Evolutionary conservation across 1,140 invertebrate species (phyloP).

Genomic region (Neotoxoptera formosana): DNA sequence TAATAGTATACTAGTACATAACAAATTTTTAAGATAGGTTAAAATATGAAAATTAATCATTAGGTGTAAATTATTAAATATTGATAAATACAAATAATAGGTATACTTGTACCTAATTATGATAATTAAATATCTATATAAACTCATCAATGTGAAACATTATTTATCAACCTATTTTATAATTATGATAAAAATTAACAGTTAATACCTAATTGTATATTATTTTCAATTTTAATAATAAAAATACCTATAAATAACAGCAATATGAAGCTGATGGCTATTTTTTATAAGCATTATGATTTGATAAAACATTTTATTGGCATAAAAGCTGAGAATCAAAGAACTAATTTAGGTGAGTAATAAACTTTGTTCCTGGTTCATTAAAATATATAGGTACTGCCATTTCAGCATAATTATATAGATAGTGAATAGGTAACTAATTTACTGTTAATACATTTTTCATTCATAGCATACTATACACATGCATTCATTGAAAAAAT

Average conservation of each 20-base stretch:
- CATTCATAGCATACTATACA: background rate
- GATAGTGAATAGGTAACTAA: background rate
- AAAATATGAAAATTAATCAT: background rate
- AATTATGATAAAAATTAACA: background rate
- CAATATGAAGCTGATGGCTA: background rate
- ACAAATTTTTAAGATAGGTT: background rate
- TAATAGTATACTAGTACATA: background rate
- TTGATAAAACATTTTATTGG: background rate
- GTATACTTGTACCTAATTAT: background rate
- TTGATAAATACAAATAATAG: background rate
- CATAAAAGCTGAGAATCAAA: background rate
- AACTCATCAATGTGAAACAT: background rate
- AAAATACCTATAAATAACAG: background rate
- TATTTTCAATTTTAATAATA: no score
- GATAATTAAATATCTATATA: slow-evolving; percentile 12
- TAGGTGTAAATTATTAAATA: background rate
- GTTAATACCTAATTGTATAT: no score
- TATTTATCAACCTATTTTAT: background rate
- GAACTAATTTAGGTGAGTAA: background rate
- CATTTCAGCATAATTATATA: background rate
- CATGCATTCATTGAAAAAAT: background rate
- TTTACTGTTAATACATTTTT: background rate
- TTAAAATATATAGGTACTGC: background rate
- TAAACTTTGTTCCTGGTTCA: background rate
- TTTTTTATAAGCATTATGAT: background rate